Conservation (phyloP, 2,113 vertebrate species). For the Jaculus jaculus region DNA sequence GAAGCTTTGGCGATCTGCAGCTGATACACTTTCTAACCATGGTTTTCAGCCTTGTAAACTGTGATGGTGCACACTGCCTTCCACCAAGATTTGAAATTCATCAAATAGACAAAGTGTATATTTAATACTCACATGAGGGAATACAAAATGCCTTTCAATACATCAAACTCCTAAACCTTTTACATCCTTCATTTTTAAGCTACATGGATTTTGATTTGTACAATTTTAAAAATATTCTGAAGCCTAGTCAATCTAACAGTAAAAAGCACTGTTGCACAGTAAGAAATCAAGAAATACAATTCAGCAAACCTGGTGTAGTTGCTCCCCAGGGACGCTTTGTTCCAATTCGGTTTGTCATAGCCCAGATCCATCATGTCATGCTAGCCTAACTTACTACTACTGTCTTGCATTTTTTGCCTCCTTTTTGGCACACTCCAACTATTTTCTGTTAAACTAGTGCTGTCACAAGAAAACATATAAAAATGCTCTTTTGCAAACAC, state of each 20-base stretch:
- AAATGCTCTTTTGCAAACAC: slow-evolving; percentile 92
- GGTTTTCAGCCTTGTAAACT: slow-evolving; percentile 77
- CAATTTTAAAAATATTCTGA: slow-evolving; percentile 91
- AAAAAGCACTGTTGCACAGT: slow-evolving; percentile 91
- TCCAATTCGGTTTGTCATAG: slow-evolving; percentile 96
- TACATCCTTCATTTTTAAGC: slow-evolving; percentile 92
- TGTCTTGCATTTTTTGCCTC: slow-evolving; percentile 80
- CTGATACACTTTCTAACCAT: slow-evolving; percentile 64
- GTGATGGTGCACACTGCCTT: slow-evolving; percentile 75
- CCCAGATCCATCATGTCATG: slow-evolving; percentile 93
- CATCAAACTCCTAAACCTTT: slow-evolving; percentile 89
- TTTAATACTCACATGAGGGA: slow-evolving; percentile 90
- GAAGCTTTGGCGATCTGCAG: slow-evolving; percentile 65
- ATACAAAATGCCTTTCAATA: slow-evolving; percentile 89
- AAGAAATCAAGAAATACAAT: slow-evolving; percentile 91
- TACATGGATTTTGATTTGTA: slow-evolving; percentile 92
- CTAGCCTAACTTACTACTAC: slow-evolving; percentile 90
- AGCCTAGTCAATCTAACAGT: slow-evolving; percentile 90
- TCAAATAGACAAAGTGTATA: slow-evolving; percentile 89
- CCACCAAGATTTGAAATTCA: slow-evolving; percentile 87
- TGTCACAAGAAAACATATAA: slow-evolving; percentile 95
- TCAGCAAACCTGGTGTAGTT: slow-evolving; percentile 88
- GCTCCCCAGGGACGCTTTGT: slow-evolving; percentile 91
- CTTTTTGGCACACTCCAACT: slow-evolving; percentile 90
- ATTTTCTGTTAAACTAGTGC: slow-evolving; percentile 93